These are phyloP conservation scores for Pungitius pungitius DNA, from an alignment of 2,113 vertebrate species.

Conservation along the genomic window DNA sequence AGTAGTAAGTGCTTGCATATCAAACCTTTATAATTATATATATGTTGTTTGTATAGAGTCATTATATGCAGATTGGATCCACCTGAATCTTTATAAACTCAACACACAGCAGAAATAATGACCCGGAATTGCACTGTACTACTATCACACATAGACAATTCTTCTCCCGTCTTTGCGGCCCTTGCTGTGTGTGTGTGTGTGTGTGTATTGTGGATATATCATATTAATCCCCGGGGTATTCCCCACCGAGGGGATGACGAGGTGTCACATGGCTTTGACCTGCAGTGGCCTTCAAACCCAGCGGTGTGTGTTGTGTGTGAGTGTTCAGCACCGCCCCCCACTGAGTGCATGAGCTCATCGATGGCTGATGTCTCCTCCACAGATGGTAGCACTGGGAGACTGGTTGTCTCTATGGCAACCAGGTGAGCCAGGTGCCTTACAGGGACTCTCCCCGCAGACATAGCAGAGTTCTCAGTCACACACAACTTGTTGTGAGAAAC, in stretches of 20 bases:
- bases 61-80: background rate
- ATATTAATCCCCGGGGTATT: background rate
- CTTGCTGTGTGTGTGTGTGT: conserved; percentile 22
- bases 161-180: background rate
- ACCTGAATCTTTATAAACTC: background rate
- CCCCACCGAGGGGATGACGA: conserved; percentile 21
- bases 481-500: background rate
- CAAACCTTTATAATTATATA: background rate
- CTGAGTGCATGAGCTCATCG: conserved; percentile 23
- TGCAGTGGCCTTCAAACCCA: conserved; percentile 36
- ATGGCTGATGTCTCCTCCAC: background rate
- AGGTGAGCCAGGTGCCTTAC: conserved; percentile 58
- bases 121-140: background rate
- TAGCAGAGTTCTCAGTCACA: background rate
- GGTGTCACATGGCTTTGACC: conserved; percentile 34
- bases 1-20: background rate
- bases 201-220: conserved; percentile 41
- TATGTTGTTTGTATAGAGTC: background rate
- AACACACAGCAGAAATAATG: background rate
- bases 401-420: conserved; percentile 45
- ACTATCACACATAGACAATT: background rate
- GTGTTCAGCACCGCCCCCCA: background rate
- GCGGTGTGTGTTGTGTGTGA: conserved; percentile 1
- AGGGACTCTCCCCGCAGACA: conserved; percentile 5
- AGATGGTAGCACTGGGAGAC: conserved; percentile 31